These are phyloP conservation scores for Rhinichthys osculus DNA, from an alignment of 2,797 vertebrate genomes.

Conservation along the genomic window DNA sequence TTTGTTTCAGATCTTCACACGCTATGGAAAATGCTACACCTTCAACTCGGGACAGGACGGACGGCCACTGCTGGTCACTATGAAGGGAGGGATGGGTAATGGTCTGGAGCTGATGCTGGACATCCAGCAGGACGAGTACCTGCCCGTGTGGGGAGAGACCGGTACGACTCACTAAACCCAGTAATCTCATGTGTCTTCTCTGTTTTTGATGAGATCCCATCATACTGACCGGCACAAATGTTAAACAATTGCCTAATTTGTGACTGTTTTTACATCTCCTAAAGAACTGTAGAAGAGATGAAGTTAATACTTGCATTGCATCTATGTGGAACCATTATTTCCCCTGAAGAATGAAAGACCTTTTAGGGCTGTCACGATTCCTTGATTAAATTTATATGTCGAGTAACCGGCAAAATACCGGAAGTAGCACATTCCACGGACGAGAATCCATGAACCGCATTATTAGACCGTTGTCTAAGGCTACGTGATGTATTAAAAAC, in stretches of 20 bases:
- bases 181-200: neutral
- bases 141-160: slow-evolving; percentile 97
- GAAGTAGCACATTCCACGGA: neutral
- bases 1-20: slow-evolving; percentile 89
- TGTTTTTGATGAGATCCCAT: slow-evolving; percentile 8
- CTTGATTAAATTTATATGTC: neutral
- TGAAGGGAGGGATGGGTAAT: slow-evolving; percentile 96
- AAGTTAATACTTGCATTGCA: neutral
- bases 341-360: neutral
- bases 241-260: neutral
- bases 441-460: neutral
- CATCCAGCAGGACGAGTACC: slow-evolving; percentile 97
- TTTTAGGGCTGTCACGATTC: neutral
- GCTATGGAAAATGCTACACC: slow-evolving; percentile 98
- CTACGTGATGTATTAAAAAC: too few relatives aligned
- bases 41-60: slow-evolving; percentile 95
- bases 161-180: slow-evolving; percentile 70
- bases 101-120: slow-evolving; percentile 99
- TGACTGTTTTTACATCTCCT: neutral
- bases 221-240: neutral
- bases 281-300: neutral
- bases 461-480: too few relatives aligned
- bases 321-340: neutral
- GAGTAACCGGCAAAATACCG: too few relatives aligned
- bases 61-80: slow-evolving; percentile 86